These are phyloP conservation scores for Anniella stebbinsi DNA, from an alignment of 2,797 vertebrate genomes.

Conservation along the genomic window DNA sequence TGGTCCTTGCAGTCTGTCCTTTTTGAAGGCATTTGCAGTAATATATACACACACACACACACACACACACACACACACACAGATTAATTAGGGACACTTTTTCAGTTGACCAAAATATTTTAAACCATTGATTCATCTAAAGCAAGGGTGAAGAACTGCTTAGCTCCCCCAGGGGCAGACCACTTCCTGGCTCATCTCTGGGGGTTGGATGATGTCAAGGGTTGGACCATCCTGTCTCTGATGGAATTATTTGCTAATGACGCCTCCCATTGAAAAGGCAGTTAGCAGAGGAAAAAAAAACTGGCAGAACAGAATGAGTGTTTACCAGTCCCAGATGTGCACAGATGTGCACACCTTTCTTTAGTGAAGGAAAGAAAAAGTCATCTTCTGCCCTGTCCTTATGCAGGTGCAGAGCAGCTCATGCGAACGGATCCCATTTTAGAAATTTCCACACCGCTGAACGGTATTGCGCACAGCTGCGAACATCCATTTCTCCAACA, in stretches of 20 bases:
- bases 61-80: no score
- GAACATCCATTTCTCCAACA: not conserved
- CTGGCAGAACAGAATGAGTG: no score
- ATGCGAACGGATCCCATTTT: not conserved
- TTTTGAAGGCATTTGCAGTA: not conserved
- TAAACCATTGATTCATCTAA: not conserved
- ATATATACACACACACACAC: no score
- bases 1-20: not conserved
- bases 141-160: not conserved
- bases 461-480: rapidly evolving
- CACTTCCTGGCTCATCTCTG: no score
- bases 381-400: not conserved
- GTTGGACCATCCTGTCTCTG: no score
- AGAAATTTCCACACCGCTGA: not conserved
- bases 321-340: no score
- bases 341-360: not conserved
- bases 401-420: not conserved
- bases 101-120: not conserved
- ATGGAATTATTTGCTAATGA: no score
- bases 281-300: no score
- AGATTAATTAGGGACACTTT: not conserved
- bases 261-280: no score
- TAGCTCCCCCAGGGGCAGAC: no score
- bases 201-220: no score
- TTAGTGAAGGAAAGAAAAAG: not conserved